Evolutionary conservation across 35 echinoderm and acorn worm genomes (phyloP).

Genomic region (Apostichopus japonicus): DNA sequence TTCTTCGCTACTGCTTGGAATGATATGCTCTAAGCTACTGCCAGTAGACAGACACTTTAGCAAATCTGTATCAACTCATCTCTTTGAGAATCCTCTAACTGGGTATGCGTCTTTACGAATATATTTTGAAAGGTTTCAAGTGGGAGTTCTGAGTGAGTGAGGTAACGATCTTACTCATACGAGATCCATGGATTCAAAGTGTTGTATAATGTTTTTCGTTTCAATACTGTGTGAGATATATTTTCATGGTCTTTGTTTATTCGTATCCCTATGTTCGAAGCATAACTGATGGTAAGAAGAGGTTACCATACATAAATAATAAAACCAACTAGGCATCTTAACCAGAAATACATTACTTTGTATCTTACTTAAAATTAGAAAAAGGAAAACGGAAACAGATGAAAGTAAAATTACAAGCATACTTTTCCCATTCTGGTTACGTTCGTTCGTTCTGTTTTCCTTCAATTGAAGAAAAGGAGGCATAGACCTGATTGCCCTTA

Average conservation of each 20-base stretch:
- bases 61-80: conserved; percentile 21
- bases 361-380: neutral
- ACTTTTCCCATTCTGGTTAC: no score
- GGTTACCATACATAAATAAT: no score
- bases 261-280: neutral
- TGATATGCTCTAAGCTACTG: neutral
- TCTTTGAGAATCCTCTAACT: conserved; percentile 13
- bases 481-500: conserved; percentile 30
- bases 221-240: no score
- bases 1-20: conserved; percentile 24
- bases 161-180: no score
- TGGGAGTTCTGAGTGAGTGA: no score
- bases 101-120: neutral
- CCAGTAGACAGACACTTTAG: conserved; percentile 15
- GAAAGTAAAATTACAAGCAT: no score
- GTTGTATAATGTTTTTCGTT: no score
- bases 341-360: no score
- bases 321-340: no score
- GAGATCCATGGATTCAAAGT: no score
- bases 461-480: neutral
- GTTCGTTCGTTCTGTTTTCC: neutral
- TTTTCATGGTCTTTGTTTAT: neutral
- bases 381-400: no score
- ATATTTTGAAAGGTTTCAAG: neutral
- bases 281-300: no score